phyloP scores from a whole-genome alignment of 2,888 invertebrate genomes.

The Alentia gelatinosa region DNA sequence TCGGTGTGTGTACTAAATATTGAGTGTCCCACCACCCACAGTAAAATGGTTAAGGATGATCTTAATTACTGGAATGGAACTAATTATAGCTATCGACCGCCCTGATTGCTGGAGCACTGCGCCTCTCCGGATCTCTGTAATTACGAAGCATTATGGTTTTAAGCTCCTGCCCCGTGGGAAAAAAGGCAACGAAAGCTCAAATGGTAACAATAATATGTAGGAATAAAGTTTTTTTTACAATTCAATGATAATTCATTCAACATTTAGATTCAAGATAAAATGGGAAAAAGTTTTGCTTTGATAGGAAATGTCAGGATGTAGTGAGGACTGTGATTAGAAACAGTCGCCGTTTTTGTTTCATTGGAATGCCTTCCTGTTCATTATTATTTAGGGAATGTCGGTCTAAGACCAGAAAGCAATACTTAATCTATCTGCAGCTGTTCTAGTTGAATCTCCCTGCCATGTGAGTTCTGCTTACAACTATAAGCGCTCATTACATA shows the following conservation, averaged over 20 bases:
- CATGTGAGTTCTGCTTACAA: too few species aligned
- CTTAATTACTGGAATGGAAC: conserved; percentile 22
- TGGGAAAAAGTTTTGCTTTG: not conserved
- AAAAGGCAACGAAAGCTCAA: not conserved
- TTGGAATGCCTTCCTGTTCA: too few species aligned
- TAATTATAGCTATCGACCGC: not conserved
- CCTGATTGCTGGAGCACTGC: not conserved
- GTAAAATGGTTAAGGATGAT: not conserved
- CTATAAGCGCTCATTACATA: too few species aligned
- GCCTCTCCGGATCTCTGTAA: not conserved
- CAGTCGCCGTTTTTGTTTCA: too few species aligned
- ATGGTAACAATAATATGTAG: not conserved
- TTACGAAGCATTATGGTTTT: not conserved
- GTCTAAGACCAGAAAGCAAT: too few species aligned
- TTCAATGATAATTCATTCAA: not conserved
- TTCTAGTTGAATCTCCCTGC: too few species aligned
- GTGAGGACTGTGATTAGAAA: not conserved
- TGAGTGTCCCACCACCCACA: not conserved
- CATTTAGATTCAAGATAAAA: not conserved
- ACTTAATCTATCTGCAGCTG: too few species aligned
- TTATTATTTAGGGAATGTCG: too few species aligned
- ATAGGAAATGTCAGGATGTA: not conserved
- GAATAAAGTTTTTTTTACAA: not conserved
- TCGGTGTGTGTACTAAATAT: not conserved
- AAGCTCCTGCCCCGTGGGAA: not conserved